These are phyloP conservation scores for Hylaea fasciaria DNA, from an alignment of 2,888 invertebrate genomes.

Conservation along the genomic window DNA sequence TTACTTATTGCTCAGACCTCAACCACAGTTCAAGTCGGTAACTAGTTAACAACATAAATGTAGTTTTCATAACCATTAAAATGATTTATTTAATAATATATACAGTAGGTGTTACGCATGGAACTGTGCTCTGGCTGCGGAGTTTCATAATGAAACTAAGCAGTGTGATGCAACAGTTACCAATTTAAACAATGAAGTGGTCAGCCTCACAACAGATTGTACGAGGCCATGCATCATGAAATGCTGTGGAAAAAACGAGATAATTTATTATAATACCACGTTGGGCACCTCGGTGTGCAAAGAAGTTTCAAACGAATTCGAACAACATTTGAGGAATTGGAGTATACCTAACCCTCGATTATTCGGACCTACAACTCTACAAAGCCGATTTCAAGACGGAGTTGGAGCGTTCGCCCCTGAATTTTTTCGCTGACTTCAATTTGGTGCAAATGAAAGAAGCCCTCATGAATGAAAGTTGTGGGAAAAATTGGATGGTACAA, in stretches of 20 bases:
- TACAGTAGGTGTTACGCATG: not conserved
- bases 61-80: too few species aligned
- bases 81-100: not conserved
- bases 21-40: not conserved
- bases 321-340: not conserved
- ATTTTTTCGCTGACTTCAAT: not conserved
- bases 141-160: not conserved
- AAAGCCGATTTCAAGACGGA: not conserved
- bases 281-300: not conserved
- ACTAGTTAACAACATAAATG: too few species aligned
- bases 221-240: slow-evolving; percentile 24
- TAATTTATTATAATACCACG: not conserved
- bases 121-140: not conserved
- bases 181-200: not conserved
- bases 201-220: not conserved
- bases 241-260: slow-evolving; percentile 31
- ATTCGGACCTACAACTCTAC: not conserved
- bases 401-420: not conserved
- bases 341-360: slow-evolving; percentile 1
- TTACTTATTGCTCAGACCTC: not conserved
- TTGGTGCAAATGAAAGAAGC: not conserved
- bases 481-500: not conserved
- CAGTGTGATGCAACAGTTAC: not conserved
- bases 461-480: not conserved
- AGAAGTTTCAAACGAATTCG: not conserved